A percentile compares a stretch with the other conserved stretches of the same genome.
phyloP scores from a whole-genome alignment of 2,888 invertebrate genomes.

The Eupithecia tripunctaria region DNA sequence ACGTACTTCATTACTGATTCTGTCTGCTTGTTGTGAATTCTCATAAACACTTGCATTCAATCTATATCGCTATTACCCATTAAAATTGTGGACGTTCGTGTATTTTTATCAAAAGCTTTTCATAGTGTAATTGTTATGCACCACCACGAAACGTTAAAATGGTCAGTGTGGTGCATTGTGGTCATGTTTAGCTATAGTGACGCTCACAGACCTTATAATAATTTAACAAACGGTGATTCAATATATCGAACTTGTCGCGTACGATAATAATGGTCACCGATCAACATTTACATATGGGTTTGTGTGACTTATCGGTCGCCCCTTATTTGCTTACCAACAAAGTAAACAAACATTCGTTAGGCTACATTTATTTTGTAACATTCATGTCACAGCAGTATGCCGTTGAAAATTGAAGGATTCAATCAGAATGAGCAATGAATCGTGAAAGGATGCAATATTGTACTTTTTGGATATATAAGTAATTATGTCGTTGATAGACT shows the following conservation, averaged over 20 bases:
- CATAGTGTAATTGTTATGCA: not conserved
- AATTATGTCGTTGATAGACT: not conserved
- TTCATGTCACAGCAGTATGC: conserved; percentile 1
- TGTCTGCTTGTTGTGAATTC: conserved; percentile 21
- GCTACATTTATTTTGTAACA: conserved; percentile 1
- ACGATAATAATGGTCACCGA: conserved; percentile 31
- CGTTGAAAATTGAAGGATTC: conserved; percentile 13
- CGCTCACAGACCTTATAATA: conserved; percentile 41
- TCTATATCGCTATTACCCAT: not conserved
- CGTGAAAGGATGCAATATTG: not conserved
- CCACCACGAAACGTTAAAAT: conserved; percentile 8
- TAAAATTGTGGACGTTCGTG: not conserved
- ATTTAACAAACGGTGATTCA: conserved; percentile 43
- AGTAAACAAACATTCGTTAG: conserved; percentile 18
- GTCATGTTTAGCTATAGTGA: conserved; percentile 36
- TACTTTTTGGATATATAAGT: not conserved
- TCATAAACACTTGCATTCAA: not conserved
- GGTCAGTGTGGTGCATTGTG: conserved; percentile 26
- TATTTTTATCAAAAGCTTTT: not conserved
- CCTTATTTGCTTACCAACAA: conserved; percentile 25
- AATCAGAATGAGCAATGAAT: conserved; percentile 3
- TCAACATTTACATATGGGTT: conserved; percentile 32
- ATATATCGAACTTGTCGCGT: conserved; percentile 21
- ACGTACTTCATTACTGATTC: conserved; percentile 39
- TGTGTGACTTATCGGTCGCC: conserved; percentile 34